phyloP scores from a whole-genome alignment of 1,140 invertebrate species.

The Aradophagus sp. region DNA sequence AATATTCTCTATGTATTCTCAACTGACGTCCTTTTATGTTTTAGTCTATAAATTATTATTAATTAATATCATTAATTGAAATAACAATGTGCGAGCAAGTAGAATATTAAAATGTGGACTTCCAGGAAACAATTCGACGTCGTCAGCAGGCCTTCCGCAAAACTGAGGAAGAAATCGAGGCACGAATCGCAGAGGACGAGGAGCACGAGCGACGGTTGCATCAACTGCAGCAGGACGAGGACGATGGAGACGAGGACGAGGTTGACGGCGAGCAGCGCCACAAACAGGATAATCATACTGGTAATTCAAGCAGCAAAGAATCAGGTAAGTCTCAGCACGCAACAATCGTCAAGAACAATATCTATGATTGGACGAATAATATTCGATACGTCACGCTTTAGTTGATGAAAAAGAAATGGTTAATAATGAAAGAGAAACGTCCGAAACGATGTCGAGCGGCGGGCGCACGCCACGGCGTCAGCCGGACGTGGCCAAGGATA shows the following conservation, averaged over 20 bases:
- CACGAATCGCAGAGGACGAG: conserved; percentile 72
- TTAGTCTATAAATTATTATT: too few relatives aligned
- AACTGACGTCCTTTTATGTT: too few relatives aligned
- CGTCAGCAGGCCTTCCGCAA: conserved; percentile 75
- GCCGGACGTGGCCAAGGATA: conserved; percentile 55
- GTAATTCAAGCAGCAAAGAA: conserved; percentile 70
- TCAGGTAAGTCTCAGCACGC: conserved; percentile 68
- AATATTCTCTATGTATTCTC: too few relatives aligned
- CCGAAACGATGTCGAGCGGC: conserved; percentile 68
- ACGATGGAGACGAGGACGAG: conserved; percentile 27
- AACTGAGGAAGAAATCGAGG: conserved; percentile 76
- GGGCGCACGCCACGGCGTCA: conserved; percentile 65
- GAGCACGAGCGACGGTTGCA: conserved; percentile 61
- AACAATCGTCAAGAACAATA: conserved; percentile 27
- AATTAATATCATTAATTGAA: too few relatives aligned
- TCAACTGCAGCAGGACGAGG: conserved; percentile 31
- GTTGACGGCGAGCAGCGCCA: conserved; percentile 34
- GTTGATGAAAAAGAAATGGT: conserved; percentile 74
- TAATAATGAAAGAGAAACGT: conserved; percentile 72
- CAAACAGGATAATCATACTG: conserved; percentile 72
- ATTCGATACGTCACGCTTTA: conserved; percentile 65
- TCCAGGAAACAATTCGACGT: conserved; percentile 71
- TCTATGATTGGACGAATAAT: conserved; percentile 50
- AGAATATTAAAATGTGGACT: too few relatives aligned
- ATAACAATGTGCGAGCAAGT: too few relatives aligned